These are phyloP conservation scores for Anodontia alba DNA, from an alignment of 2,888 invertebrate species.

Conservation along the genomic window DNA sequence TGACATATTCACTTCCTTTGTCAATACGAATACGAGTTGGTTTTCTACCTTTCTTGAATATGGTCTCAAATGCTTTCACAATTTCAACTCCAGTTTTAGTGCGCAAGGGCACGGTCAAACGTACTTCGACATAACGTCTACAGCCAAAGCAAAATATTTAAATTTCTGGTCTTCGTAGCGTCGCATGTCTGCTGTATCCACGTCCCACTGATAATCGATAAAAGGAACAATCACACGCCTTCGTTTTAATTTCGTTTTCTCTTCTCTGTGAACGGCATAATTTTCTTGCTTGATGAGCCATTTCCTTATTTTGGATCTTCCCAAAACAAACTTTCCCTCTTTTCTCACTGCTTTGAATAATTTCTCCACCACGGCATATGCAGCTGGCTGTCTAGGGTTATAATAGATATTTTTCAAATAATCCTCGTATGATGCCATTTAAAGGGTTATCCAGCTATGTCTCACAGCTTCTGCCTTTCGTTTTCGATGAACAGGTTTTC, in stretches of 20 bases:
- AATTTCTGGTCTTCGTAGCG: constrained; percentile 40
- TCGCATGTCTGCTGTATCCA: constrained; percentile 50
- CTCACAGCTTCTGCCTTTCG: background rate
- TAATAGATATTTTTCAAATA: constrained; percentile 52
- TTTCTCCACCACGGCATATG: constrained; percentile 53
- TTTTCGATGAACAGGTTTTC: constrained; percentile 28
- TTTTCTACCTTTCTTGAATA: constrained; percentile 37
- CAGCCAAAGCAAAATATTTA: constrained; percentile 41
- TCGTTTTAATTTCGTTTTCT: constrained; percentile 42
- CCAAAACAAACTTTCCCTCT: constrained; percentile 50
- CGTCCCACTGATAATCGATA: too few relatives aligned
- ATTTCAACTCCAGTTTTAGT: constrained; percentile 45
- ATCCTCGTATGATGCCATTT: constrained; percentile 47
- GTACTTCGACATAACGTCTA: constrained; percentile 44
- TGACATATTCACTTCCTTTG: constrained; percentile 44
- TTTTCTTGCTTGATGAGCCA: constrained; percentile 59
- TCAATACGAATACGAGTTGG: constrained; percentile 32
- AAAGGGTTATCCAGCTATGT: background rate
- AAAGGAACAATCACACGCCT: constrained; percentile 40
- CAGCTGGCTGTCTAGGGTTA: constrained; percentile 45
- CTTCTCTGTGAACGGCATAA: constrained; percentile 49
- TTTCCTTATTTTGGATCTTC: constrained; percentile 46
- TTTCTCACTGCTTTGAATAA: constrained; percentile 54
- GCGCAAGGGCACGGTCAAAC: constrained; percentile 39
- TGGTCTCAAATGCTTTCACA: constrained; percentile 33